Evolutionary conservation across 2,113 vertebrate species (phyloP).

Genomic region (Bos taurus): ARS-UCD2.0 NC_037329.1:126173001-126173500

Average conservation of each 20-base stretch:
- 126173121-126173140: background rate
- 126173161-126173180: background rate
- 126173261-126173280: background rate
- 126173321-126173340: background rate
- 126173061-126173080: background rate
- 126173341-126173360: background rate
- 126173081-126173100: background rate
- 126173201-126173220: background rate
- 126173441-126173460: background rate
- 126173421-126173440: background rate
- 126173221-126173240: background rate
- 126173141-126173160: background rate
- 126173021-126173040: fast-evolving
- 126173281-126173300: background rate
- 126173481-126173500: background rate
- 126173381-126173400: background rate
- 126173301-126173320: background rate
- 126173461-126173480: background rate
- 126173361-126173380: background rate
- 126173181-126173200: background rate
- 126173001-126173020: background rate
- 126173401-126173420: background rate
- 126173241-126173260: background rate
- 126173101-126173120: background rate
- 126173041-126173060: background rate